A percentile compares a stretch with the other conserved stretches of the same genome.
phyloP scores from a whole-genome alignment of 2,888 invertebrate species.

The Rhagium mordax region DNA sequence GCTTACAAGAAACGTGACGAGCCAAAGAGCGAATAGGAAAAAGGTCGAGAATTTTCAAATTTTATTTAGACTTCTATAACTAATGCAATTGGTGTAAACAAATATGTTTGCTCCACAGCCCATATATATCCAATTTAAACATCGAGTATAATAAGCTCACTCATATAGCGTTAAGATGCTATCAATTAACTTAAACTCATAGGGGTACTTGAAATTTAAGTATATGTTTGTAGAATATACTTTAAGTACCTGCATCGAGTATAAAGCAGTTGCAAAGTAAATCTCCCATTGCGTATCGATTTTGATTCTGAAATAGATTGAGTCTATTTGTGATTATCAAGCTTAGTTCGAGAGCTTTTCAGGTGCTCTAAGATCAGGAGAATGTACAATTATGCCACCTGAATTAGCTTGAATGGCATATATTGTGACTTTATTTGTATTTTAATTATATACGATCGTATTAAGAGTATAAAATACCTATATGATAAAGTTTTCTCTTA shows the following conservation, averaged over 20 bases:
- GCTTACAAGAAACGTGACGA: too few species aligned
- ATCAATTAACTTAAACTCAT: slow-evolving; percentile 1
- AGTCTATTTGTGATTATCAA: background rate
- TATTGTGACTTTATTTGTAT: background rate
- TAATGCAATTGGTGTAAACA: too few species aligned
- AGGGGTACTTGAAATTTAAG: background rate
- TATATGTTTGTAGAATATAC: background rate
- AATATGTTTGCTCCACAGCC: too few species aligned
- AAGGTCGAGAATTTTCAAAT: too few species aligned
- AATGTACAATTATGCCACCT: background rate
- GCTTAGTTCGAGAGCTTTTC: background rate
- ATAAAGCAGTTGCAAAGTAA: slow-evolving; percentile 8
- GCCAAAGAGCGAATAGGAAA: too few species aligned
- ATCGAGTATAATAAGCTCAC: too few species aligned
- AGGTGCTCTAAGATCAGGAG: background rate
- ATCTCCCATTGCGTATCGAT: slow-evolving; percentile 1
- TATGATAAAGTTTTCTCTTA: too few species aligned
- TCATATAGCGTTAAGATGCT: background rate
- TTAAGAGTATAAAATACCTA: too few species aligned
- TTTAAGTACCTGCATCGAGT: background rate
- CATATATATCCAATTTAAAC: too few species aligned
- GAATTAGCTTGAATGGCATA: slow-evolving; percentile 6
- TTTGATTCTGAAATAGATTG: background rate
- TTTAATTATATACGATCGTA: background rate
- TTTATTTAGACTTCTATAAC: too few species aligned